A percentile compares a stretch with the other conserved stretches of the same genome.
These are phyloP conservation scores for Sebastes alutus DNA, from an alignment of 2,797 vertebrate species.

Conservation along the genomic window DNA sequence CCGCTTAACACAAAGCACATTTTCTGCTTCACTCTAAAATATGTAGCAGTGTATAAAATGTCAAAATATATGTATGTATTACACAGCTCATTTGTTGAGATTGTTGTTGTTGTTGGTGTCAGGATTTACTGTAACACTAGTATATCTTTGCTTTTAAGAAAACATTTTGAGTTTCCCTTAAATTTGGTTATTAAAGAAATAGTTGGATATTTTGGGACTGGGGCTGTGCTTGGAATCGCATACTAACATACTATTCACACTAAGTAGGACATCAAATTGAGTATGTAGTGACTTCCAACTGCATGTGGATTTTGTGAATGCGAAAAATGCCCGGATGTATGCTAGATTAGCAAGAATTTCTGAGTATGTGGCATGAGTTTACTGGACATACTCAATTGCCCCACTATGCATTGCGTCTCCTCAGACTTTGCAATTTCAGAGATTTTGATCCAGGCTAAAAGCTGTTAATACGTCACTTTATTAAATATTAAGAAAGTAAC, in stretches of 20 bases:
- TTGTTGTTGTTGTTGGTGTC: not conserved
- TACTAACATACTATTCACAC: not conserved
- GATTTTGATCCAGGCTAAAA: no score
- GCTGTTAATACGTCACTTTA: no score
- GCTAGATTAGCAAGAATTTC: not conserved
- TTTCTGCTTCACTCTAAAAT: not conserved
- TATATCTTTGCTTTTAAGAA: not conserved
- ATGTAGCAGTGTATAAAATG: not conserved
- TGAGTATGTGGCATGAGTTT: not conserved
- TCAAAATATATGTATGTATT: not conserved
- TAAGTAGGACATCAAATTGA: not conserved
- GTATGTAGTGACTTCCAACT: not conserved
- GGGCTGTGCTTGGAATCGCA: not conserved
- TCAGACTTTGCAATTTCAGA: no score
- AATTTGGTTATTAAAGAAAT: not conserved
- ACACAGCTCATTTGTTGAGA: not conserved
- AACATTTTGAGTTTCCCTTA: not conserved
- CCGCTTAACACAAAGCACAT: not conserved
- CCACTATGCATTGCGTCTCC: not conserved
- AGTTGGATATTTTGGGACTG: not conserved
- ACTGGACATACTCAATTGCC: not conserved
- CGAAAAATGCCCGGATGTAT: not conserved
- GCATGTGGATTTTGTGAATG: not conserved
- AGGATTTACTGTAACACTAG: not conserved
- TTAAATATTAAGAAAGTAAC: no score